Evolutionary conservation across 2,113 vertebrate genomes (phyloP).

Genomic region (Cisticola juncidis): DNA sequence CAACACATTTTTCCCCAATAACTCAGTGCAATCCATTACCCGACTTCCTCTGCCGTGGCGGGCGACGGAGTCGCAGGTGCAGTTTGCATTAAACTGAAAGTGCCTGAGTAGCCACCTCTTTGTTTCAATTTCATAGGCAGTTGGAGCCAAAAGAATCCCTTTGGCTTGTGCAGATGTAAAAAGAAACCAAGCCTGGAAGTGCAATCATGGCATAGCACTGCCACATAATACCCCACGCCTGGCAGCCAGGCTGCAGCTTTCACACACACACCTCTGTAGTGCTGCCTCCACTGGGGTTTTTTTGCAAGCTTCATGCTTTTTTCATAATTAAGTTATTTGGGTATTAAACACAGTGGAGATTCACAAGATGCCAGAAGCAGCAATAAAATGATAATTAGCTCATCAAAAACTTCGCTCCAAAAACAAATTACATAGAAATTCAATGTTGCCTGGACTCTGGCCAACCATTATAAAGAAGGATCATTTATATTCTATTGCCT

Average conservation of each 20-base stretch:
- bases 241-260: conserved; percentile 1
- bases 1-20: background rate
- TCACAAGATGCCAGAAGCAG: conserved; percentile 67
- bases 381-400: conserved; percentile 75
- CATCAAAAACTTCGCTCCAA: conserved; percentile 67
- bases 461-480: conserved; percentile 63
- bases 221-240: background rate
- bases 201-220: background rate
- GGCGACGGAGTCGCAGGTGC: background rate
- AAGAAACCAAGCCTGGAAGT: background rate
- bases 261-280: background rate
- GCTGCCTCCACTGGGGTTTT: background rate
- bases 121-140: conserved; percentile 27
- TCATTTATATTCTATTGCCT: conserved; percentile 63
- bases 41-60: background rate
- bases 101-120: background rate
- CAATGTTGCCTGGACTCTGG: conserved; percentile 59
- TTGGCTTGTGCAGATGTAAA: background rate
- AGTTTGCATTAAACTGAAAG: background rate
- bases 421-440: conserved; percentile 71
- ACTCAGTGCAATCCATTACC: background rate
- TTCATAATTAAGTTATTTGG: conserved; percentile 65
- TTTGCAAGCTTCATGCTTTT: background rate
- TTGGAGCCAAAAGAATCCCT: background rate
- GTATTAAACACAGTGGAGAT: conserved; percentile 61